Evolutionary conservation across 2,797 vertebrate species (phyloP).

Genomic region (Phrynocephalus vlangalii): DNA sequence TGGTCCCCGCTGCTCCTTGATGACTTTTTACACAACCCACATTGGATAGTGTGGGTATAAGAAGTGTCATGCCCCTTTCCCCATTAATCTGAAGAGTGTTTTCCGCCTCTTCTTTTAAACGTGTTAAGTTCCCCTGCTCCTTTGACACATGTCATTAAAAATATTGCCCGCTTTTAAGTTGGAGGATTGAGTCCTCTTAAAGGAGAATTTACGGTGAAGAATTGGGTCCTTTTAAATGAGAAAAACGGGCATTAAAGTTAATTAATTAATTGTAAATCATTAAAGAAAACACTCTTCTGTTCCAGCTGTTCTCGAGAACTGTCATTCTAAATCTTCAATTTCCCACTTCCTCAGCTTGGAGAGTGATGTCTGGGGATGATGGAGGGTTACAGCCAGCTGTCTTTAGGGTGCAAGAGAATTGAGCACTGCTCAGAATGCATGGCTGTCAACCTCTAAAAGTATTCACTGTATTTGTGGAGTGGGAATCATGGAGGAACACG

Average conservation of each 20-base stretch:
- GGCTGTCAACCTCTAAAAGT: too few species aligned
- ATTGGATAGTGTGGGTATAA: neutral
- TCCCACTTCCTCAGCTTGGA: neutral
- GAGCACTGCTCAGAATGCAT: too few species aligned
- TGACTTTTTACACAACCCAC: neutral
- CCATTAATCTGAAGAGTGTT: neutral
- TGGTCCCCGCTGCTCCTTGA: neutral
- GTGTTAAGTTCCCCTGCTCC: too few species aligned
- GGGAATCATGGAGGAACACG: too few species aligned
- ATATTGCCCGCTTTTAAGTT: neutral
- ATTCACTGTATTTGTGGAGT: too few species aligned
- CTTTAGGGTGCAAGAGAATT: too few species aligned
- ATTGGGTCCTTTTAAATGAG: too few species aligned
- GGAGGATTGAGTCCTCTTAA: too few species aligned
- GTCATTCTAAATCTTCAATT: neutral
- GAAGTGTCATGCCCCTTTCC: too few species aligned
- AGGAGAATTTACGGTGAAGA: neutral
- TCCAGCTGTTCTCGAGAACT: neutral
- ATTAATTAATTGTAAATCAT: neutral
- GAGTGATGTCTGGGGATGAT: neutral
- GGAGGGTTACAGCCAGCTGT: too few species aligned
- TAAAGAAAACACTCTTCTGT: neutral
- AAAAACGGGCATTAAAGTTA: too few species aligned
- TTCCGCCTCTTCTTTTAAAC: neutral
- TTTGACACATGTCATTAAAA: neutral